Conservation (phyloP, 1,140 invertebrate species). For the Drosophila sp. region DNA sequence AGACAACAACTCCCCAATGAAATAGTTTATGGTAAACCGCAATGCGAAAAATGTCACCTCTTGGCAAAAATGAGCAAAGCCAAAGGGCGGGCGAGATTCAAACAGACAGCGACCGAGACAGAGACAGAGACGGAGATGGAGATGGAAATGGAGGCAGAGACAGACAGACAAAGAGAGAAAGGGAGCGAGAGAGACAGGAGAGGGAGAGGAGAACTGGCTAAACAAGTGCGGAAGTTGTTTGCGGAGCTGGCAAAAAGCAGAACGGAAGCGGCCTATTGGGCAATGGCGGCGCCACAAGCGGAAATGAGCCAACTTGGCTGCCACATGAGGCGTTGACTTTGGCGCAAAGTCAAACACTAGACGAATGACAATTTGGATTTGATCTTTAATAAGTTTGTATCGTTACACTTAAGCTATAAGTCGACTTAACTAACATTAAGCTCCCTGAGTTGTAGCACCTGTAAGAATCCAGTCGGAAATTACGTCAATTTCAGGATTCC, state of each 20-base stretch:
- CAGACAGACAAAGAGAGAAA: constrained; percentile 5
- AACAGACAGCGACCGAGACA: constrained; percentile 24
- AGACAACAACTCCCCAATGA: constrained; percentile 73
- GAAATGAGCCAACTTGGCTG: constrained; percentile 79
- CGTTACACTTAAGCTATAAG: constrained; percentile 41
- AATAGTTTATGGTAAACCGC: constrained; percentile 84
- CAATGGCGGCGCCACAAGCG: constrained; percentile 71
- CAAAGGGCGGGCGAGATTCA: constrained; percentile 39
- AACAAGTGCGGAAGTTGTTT: constrained; percentile 80
- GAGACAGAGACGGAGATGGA: constrained; percentile 7
- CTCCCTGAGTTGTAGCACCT: constrained; percentile 76
- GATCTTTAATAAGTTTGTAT: constrained; percentile 44
- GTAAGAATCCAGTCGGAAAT: constrained; percentile 29
- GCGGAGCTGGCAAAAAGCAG: constrained; percentile 68
- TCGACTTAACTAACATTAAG: constrained; percentile 38
- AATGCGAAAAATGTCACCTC: constrained; percentile 84
- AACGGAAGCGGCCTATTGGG: constrained; percentile 61
- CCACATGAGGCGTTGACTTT: constrained; percentile 62
- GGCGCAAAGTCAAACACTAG: constrained; percentile 45
- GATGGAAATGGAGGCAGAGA: constrained; percentile 15
- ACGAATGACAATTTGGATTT: constrained; percentile 32
- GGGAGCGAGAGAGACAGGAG: background rate
- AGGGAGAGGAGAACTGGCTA: constrained; percentile 41
- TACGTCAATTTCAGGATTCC: background rate
- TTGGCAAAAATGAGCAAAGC: constrained; percentile 73